These are phyloP conservation scores for Orthonyx spaldingii DNA, from an alignment of 2,113 vertebrate species.

Conservation along the genomic window DNA sequence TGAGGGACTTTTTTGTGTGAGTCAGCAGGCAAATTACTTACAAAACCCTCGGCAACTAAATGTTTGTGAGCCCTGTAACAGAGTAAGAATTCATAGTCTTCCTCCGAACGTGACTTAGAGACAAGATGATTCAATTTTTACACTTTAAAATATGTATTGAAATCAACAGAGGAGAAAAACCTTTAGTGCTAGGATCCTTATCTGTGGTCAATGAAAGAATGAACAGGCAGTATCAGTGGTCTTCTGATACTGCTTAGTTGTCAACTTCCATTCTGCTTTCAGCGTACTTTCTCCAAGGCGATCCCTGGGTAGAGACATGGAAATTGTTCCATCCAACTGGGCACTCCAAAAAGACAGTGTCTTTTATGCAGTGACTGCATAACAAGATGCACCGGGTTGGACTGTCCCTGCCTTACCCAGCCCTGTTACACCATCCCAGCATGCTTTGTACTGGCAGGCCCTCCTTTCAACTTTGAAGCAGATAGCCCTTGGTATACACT, in stretches of 20 bases:
- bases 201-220: not conserved
- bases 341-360: not conserved
- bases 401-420: not conserved
- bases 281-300: fast-evolving
- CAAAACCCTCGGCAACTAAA: not conserved
- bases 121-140: not conserved
- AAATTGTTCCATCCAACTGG: not conserved
- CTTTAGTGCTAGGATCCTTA: not conserved
- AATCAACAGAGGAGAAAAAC: not conserved
- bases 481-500: not conserved
- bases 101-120: not conserved
- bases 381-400: not conserved
- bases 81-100: not conserved
- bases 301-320: not conserved
- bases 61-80: not conserved
- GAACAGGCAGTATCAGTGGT: not conserved
- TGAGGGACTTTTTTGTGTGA: not conserved
- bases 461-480: not conserved
- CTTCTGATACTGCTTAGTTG: not conserved
- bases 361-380: not conserved
- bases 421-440: not conserved
- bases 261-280: not conserved
- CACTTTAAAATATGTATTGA: not conserved
- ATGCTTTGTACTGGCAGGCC: not conserved
- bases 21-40: not conserved